Conservation (phyloP, 2,888 invertebrate species). For the Hydrotaea cyrtoneurina region DNA sequence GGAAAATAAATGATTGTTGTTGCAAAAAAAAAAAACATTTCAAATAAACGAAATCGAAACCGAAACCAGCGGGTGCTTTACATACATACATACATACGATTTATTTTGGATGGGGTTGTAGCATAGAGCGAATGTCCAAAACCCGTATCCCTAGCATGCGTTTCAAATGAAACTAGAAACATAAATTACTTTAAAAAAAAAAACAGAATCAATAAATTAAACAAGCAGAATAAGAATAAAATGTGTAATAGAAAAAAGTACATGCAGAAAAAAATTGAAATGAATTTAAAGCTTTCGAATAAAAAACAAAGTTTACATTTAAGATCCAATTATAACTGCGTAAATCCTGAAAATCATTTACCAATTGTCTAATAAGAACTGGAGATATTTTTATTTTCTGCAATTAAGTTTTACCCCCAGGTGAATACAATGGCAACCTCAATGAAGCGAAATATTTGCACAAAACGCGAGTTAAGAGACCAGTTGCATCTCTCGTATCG, state of each 20-base stretch:
- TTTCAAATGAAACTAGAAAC: constrained; percentile 44
- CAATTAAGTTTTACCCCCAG: no score
- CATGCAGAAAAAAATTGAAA: neutral
- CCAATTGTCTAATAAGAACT: no score
- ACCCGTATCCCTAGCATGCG: constrained; percentile 49
- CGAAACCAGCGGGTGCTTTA: constrained; percentile 54
- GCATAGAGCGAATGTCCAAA: neutral
- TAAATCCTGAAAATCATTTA: no score
- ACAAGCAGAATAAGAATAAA: neutral
- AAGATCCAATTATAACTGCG: no score
- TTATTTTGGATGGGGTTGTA: neutral
- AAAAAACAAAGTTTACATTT: no score
- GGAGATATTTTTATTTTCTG: no score
- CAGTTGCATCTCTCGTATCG: no score
- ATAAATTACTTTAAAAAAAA: constrained; percentile 5
- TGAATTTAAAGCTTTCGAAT: no score
- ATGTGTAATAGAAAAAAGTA: neutral
- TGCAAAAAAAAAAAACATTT: constrained; percentile 38
- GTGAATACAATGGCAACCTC: no score
- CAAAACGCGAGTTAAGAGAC: no score
- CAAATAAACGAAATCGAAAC: constrained; percentile 52
- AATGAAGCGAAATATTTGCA: no score
- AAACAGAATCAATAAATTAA: constrained; percentile 1
- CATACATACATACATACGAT: constrained; percentile 30
- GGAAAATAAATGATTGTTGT: neutral